Evolutionary conservation across 2,888 invertebrate genomes (phyloP).

Genomic region (Melanostoma mellinum): DNA sequence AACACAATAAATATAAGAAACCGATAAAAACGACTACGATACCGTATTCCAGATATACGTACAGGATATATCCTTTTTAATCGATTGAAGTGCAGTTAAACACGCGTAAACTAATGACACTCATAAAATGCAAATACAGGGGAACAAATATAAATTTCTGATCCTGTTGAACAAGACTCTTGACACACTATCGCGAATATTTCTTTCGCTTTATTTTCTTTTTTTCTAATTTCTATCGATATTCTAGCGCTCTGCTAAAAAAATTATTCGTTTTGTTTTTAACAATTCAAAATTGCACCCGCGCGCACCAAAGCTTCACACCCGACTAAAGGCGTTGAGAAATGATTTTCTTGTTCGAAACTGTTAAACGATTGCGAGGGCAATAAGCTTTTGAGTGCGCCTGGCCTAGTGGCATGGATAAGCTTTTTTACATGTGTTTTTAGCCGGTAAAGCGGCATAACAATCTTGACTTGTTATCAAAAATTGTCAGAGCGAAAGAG

Average conservation of each 20-base stretch:
- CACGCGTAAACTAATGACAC: conserved; percentile 27
- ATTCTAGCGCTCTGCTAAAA: conserved; percentile 23
- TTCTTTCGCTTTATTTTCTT: conserved; percentile 12
- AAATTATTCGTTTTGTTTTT: conserved; percentile 19
- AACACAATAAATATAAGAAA: conserved; percentile 1
- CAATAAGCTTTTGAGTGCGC: conserved; percentile 50
- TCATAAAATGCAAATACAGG: conserved; percentile 2
- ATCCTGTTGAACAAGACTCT: conserved; percentile 21
- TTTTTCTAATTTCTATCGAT: conserved; percentile 41
- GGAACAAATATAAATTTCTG: conserved; percentile 17
- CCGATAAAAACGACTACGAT: conserved; percentile 12
- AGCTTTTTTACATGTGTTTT: conserved; percentile 44
- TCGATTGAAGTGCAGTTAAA: conserved; percentile 33
- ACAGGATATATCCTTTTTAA: conserved; percentile 28
- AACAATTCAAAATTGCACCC: conserved; percentile 65
- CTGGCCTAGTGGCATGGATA: conserved; percentile 5
- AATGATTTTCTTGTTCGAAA: conserved; percentile 44
- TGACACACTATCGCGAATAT: conserved; percentile 30
- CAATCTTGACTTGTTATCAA: conserved; percentile 34
- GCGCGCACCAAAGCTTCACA: conserved; percentile 79
- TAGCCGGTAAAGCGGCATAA: conserved; percentile 27
- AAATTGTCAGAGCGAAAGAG: conserved; percentile 27
- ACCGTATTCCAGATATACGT: conserved; percentile 21
- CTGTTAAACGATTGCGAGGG: conserved; percentile 19
- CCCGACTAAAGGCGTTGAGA: conserved; percentile 76